Percentiles rank a stretch among this genome's conserved stretches.
Evolutionary conservation across 2,113 vertebrate genomes (phyloP).

Genomic region (Etia nguti): DNA sequence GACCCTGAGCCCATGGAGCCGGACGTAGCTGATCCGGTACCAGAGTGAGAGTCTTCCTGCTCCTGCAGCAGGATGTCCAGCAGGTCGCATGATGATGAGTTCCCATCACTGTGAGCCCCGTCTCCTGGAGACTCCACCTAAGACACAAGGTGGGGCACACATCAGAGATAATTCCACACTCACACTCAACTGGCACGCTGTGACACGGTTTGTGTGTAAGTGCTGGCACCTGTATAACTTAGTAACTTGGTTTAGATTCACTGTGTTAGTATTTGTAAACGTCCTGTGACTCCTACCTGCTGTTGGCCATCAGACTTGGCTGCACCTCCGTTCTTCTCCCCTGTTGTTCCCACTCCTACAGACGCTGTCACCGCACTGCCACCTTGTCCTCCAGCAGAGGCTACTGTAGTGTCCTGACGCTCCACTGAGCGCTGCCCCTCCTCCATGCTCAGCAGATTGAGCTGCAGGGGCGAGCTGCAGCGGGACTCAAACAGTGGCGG

Average conservation of each 20-base stretch:
- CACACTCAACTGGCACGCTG: accelerated
- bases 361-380: conserved; percentile 12
- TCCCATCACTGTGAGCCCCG: conserved; percentile 67
- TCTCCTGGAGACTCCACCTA: conserved; percentile 59
- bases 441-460: conserved; percentile 90
- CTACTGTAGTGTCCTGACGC: conserved; percentile 51
- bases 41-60: conserved; percentile 82
- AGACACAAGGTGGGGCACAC: not conserved
- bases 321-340: conserved; percentile 33
- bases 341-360: conserved; percentile 12
- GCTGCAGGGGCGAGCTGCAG: conserved; percentile 90
- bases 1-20: conserved; percentile 56
- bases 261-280: not conserved
- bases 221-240: not conserved
- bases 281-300: conserved; percentile 64
- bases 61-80: conserved; percentile 83
- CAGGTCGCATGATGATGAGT: conserved; percentile 84
- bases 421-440: conserved; percentile 75
- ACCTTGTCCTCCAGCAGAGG: not conserved
- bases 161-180: not conserved
- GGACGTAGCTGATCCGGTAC: conserved; percentile 82
- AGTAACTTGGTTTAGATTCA: not conserved
- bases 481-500: conserved; percentile 85
- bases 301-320: conserved; percentile 42
- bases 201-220: not conserved